phyloP scores from a whole-genome alignment of 2,113 vertebrate species.

The Psophia crepitans region DNA sequence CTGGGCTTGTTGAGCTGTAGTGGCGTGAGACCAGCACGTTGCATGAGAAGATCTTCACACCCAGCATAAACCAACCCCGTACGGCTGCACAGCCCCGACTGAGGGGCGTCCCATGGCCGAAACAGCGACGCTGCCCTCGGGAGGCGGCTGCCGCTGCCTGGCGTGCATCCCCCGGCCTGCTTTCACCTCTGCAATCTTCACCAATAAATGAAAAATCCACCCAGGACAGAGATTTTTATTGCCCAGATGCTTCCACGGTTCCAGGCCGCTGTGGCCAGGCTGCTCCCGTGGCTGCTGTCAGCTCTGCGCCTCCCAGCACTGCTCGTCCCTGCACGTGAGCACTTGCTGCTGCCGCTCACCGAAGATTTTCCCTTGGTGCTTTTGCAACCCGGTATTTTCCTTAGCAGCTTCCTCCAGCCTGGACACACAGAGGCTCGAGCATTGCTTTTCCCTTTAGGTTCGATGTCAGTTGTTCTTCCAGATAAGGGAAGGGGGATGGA shows the following conservation, averaged over 20 bases:
- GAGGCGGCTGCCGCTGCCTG: rapidly evolving
- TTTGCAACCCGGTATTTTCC: not conserved
- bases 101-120: rapidly evolving
- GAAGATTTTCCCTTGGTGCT: not conserved
- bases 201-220: rapidly evolving
- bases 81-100: rapidly evolving
- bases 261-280: rapidly evolving
- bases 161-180: not conserved
- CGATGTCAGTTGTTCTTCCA: not conserved
- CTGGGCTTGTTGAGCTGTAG: not conserved
- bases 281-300: not conserved
- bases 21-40: not conserved
- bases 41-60: rapidly evolving
- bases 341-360: rapidly evolving
- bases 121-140: not conserved
- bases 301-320: not conserved
- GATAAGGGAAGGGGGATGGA: not conserved
- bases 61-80: rapidly evolving
- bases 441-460: not conserved
- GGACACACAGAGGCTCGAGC: rapidly evolving
- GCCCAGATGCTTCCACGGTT: rapidly evolving
- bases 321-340: not conserved
- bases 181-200: not conserved
- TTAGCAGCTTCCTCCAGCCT: not conserved
- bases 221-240: not conserved